Conservation (phyloP, 1,140 invertebrate species). For the Drosophila leontia region DNA sequence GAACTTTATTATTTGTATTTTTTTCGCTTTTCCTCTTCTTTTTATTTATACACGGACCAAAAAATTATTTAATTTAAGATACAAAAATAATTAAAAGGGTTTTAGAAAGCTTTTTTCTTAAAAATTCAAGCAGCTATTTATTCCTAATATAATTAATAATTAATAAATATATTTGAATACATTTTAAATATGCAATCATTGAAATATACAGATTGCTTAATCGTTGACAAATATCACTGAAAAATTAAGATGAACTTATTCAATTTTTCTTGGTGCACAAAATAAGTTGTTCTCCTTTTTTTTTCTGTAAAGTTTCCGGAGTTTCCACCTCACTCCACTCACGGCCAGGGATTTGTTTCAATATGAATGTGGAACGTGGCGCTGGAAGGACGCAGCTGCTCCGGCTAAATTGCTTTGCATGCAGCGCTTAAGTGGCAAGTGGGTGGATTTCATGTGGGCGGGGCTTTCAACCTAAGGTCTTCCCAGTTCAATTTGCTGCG, state of each 20-base stretch:
- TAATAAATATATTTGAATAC: no score
- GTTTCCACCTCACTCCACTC: slow-evolving; percentile 21
- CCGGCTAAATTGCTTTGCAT: slow-evolving; percentile 67
- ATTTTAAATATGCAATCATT: no score
- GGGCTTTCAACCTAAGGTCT: slow-evolving; percentile 12
- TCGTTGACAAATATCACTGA: not conserved
- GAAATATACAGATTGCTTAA: not conserved
- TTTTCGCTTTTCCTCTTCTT: slow-evolving; percentile 11
- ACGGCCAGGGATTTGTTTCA: slow-evolving; percentile 44
- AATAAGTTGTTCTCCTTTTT: slow-evolving; percentile 16
- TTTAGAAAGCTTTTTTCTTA: not conserved
- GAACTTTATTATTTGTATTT: slow-evolving; percentile 83
- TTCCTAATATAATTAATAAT: no score
- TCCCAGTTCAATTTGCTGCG: slow-evolving; percentile 75
- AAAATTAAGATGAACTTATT: not conserved
- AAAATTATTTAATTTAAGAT: not conserved
- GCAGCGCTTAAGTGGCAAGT: slow-evolving; percentile 60
- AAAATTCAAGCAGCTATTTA: not conserved
- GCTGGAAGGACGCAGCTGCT: slow-evolving; percentile 64
- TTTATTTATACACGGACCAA: slow-evolving; percentile 19
- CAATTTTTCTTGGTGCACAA: not conserved
- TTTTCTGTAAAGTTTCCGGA: slow-evolving; percentile 30
- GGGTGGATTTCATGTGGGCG: slow-evolving; percentile 7
- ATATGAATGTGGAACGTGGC: slow-evolving; percentile 66
- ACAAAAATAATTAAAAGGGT: not conserved